Conservation (phyloP, 2,888 invertebrate genomes). For the Deilephila porcellus region DNA sequence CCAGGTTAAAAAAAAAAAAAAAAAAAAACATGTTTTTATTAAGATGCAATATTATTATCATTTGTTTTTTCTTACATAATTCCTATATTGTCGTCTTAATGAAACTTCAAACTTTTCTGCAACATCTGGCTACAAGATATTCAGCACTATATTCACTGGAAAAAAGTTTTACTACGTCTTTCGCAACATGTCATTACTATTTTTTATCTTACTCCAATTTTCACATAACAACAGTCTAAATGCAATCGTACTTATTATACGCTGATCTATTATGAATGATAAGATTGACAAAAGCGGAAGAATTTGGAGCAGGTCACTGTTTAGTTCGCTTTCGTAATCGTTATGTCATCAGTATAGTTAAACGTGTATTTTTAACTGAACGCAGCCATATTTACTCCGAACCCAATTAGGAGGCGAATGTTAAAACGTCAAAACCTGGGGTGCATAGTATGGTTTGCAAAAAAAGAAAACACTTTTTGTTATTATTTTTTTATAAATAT, state of each 20-base stretch:
- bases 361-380: conserved; percentile 38
- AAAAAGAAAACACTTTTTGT: not conserved
- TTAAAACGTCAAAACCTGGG: conserved; percentile 58
- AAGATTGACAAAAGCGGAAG: conserved; percentile 22
- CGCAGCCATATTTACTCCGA: conserved; percentile 52
- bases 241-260: not conserved
- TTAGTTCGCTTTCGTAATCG: conserved; percentile 7
- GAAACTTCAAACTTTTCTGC: too few relatives aligned
- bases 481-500: not conserved
- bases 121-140: not conserved
- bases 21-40: too few relatives aligned
- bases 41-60: too few relatives aligned
- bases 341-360: conserved; percentile 16
- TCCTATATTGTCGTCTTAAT: too few relatives aligned
- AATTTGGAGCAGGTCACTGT: conserved; percentile 17
- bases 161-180: too few relatives aligned
- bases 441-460: conserved; percentile 6
- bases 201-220: not conserved
- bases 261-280: conserved; percentile 18
- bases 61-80: too few relatives aligned
- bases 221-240: not conserved
- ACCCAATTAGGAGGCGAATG: conserved; percentile 59
- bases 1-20: too few relatives aligned
- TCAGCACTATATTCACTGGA: not conserved
- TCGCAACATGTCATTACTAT: too few relatives aligned